Conservation (phyloP, 2,888 invertebrate genomes). For the Macrosiphum euphorbiae region DNA sequence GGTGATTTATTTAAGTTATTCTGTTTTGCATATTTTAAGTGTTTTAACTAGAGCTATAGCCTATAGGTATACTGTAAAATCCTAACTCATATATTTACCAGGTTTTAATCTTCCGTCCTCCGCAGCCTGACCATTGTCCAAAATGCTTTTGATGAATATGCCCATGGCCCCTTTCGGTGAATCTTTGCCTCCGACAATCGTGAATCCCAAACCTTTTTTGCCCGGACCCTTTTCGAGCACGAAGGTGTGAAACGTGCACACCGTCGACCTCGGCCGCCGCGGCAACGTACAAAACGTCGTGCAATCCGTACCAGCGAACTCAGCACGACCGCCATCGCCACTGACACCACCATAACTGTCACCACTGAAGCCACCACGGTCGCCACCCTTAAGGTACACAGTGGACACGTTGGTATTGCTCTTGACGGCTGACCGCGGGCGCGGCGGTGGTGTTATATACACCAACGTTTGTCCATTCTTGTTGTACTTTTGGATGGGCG, state of each 20-base stretch:
- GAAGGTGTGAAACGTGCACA: conserved; percentile 80
- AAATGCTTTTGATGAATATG: conserved; percentile 88
- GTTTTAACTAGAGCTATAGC: neutral
- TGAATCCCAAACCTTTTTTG: conserved; percentile 89
- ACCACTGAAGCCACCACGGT: conserved; percentile 34
- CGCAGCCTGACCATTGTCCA: conserved; percentile 85
- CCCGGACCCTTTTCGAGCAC: conserved; percentile 85
- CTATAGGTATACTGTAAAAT: neutral
- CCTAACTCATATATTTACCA: conserved; percentile 73
- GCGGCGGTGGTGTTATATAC: conserved; percentile 50
- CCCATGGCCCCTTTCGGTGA: conserved; percentile 87
- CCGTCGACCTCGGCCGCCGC: conserved; percentile 78
- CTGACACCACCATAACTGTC: conserved; percentile 49
- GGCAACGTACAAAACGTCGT: conserved; percentile 81
- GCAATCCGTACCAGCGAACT: conserved; percentile 46
- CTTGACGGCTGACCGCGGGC: conserved; percentile 48
- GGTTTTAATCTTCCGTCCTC: conserved; percentile 86
- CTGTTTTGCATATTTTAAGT: neutral
- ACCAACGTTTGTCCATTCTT: conserved; percentile 69
- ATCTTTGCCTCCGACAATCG: conserved; percentile 89
- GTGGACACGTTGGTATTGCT: conserved; percentile 61
- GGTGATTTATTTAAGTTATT: neutral
- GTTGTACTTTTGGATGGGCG: conserved; percentile 67
- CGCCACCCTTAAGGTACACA: conserved; percentile 65
- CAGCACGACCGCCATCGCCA: neutral